These are phyloP conservation scores for Microtus richardsoni DNA, from an alignment of 2,113 vertebrate species.

Conservation along the genomic window DNA sequence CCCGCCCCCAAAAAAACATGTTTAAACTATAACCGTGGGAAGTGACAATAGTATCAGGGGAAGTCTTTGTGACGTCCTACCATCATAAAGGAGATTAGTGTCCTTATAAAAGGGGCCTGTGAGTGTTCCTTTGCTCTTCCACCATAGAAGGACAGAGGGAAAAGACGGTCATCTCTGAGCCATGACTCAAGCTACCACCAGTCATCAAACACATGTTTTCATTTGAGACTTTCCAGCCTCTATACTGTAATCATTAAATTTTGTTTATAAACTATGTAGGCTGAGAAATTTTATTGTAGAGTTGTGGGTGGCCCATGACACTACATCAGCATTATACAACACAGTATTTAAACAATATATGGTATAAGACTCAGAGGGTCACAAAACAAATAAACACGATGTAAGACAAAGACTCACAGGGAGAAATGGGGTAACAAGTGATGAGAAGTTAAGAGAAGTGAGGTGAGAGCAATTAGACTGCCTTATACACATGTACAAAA, in stretches of 20 bases:
- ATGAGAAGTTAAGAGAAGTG: neutral
- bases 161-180: neutral
- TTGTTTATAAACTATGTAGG: neutral
- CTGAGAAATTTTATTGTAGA: neutral
- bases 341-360: neutral
- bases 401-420: neutral
- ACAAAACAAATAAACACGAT: neutral
- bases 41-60: too few species aligned
- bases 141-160: neutral
- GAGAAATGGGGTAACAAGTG: neutral
- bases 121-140: neutral
- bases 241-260: neutral
- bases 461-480: neutral
- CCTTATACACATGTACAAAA: neutral
- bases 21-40: neutral
- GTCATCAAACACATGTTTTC: neutral
- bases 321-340: neutral
- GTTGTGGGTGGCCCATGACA: neutral
- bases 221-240: neutral
- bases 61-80: neutral
- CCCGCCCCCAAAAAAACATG: neutral
- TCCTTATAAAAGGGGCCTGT: neutral
- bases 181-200: neutral
- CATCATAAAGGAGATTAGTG: neutral
- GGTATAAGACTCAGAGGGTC: neutral